A percentile compares a stretch with the other conserved stretches of the same genome.
Conservation (phyloP, 2,888 invertebrate genomes). For the Protonemura montana region DNA sequence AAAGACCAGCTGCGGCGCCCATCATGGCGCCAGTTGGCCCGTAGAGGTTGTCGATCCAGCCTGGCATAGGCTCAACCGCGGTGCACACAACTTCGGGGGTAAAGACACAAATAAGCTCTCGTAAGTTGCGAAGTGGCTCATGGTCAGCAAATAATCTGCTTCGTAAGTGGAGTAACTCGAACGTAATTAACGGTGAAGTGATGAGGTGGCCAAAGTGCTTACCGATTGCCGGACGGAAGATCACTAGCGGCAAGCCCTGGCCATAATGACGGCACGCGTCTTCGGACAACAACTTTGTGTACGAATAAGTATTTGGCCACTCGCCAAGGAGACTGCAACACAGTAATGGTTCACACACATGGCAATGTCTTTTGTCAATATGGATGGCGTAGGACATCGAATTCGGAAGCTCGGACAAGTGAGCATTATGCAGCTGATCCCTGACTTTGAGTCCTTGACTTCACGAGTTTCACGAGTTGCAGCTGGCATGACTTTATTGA, state of each 20-base stretch:
- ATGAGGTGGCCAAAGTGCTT: conserved; percentile 8
- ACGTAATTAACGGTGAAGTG: background rate
- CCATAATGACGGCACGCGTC: conserved; percentile 59
- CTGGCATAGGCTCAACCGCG: conserved; percentile 56
- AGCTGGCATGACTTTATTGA: too few relatives aligned
- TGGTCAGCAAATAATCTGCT: too few relatives aligned
- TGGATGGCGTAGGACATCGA: too few relatives aligned
- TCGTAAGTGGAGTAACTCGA: too few relatives aligned
- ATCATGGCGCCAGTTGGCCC: conserved; percentile 61
- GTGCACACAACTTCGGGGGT: conserved; percentile 51
- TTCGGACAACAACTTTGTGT: conserved; percentile 66
- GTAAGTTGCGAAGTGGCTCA: too few relatives aligned
- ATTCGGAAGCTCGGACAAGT: too few relatives aligned
- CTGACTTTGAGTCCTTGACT: too few relatives aligned
- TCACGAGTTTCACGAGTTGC: too few relatives aligned
- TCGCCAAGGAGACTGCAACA: conserved; percentile 45
- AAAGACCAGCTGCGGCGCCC: conserved; percentile 61
- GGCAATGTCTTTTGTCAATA: background rate
- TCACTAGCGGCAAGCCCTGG: conserved; percentile 60
- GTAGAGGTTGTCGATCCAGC: conserved; percentile 67
- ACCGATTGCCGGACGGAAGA: conserved; percentile 65
- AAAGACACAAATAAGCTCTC: too few relatives aligned
- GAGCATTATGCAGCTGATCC: too few relatives aligned
- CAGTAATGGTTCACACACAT: background rate
- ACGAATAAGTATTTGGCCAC: conserved; percentile 66